These are phyloP conservation scores for Oophaga sylvatica DNA, from an alignment of 2,797 vertebrate species.

Conservation along the genomic window DNA sequence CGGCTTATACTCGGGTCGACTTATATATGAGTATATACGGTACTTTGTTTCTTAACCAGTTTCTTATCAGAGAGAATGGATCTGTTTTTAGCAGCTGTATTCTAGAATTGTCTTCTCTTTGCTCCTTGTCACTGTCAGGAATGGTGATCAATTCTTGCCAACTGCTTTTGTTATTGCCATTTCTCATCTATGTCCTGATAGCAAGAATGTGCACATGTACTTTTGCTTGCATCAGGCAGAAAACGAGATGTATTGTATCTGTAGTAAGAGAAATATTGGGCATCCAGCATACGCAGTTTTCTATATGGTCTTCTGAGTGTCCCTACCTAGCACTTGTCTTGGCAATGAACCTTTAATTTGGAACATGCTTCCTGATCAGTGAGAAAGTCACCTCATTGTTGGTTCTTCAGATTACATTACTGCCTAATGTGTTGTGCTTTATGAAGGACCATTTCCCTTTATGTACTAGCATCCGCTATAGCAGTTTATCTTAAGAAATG, in stretches of 20 bases:
- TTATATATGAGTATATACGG: no score
- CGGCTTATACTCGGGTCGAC: no score
- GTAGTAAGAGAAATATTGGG: neutral
- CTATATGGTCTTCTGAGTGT: neutral
- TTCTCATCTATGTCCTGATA: neutral
- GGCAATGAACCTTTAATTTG: conserved; percentile 5
- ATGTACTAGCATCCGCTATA: conserved; percentile 34
- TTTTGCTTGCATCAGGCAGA: neutral
- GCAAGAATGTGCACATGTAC: neutral
- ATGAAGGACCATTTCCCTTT: conserved; percentile 35
- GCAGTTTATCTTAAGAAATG: conserved; percentile 34
- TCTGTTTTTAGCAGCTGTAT: no score
- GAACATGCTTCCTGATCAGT: conserved; percentile 35
- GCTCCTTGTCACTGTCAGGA: no score
- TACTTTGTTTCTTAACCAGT: no score
- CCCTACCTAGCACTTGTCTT: neutral
- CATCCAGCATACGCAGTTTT: neutral
- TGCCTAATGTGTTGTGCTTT: conserved; percentile 34
- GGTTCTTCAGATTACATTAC: conserved; percentile 25
- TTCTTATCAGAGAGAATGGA: no score
- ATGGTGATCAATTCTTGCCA: no score
- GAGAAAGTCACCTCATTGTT: conserved; percentile 32
- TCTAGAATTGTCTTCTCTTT: no score
- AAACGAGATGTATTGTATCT: neutral
- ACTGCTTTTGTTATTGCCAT: no score